Conservation (phyloP, 1,140 invertebrate genomes). For the Portunus trituberculatus region DNA sequence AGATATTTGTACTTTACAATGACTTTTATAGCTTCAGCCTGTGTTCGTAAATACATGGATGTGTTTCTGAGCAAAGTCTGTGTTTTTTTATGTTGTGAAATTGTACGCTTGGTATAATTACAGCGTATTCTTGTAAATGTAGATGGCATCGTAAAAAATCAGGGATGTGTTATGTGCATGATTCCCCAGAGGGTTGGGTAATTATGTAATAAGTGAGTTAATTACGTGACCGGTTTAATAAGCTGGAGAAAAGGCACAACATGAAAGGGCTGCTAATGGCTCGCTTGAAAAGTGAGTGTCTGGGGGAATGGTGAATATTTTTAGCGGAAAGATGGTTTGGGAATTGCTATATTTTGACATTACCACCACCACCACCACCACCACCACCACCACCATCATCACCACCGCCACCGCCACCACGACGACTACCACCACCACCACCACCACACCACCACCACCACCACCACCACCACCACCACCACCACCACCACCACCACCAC, state of each 20-base stretch:
- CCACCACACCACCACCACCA: neutral
- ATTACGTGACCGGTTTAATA: slow-evolving; percentile 23
- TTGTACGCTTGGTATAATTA: neutral
- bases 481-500: neutral
- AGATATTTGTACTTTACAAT: neutral
- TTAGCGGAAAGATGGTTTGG: neutral
- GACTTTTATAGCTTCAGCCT: neutral
- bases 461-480: neutral
- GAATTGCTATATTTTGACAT: neutral
- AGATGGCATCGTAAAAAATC: neutral
- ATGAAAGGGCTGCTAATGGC: neutral
- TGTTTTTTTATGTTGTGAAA: neutral
- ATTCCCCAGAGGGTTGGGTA: neutral
- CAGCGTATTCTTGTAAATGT: neutral
- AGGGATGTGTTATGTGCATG: neutral
- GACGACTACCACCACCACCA: neutral
- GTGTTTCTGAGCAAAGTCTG: too few relatives aligned
- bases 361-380: too few relatives aligned
- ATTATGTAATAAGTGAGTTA: slow-evolving; percentile 4
- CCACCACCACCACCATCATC: too few relatives aligned
- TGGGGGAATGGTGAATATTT: neutral
- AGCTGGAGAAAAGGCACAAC: neutral
- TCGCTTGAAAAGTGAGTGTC: neutral
- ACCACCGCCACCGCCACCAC: too few relatives aligned
- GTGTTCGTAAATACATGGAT: neutral